A percentile compares a stretch with the other conserved stretches of the same genome.
phyloP scores from a whole-genome alignment of 2,888 invertebrate genomes.

The Yponomeuta evonymella region DNA sequence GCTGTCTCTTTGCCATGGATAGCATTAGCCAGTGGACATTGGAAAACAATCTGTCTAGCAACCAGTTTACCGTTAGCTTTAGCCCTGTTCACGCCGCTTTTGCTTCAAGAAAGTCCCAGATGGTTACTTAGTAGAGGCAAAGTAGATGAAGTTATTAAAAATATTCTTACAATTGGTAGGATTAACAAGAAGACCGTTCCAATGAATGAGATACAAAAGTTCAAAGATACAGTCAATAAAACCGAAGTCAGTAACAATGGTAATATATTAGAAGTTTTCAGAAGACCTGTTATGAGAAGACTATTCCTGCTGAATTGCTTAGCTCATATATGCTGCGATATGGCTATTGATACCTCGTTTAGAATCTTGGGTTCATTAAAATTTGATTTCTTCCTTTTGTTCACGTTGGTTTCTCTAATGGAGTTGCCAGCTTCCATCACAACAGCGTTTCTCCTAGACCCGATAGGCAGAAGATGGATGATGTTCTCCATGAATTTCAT shows the following conservation, averaged over 20 bases:
- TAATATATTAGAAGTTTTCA: constrained; percentile 18
- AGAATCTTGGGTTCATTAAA: constrained; percentile 18
- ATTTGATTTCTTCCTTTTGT: constrained; percentile 20
- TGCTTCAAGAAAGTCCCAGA: constrained; percentile 50
- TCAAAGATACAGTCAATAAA: constrained; percentile 14
- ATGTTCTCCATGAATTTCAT: constrained; percentile 6
- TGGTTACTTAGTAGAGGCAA: constrained; percentile 51
- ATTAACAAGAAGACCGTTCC: constrained; percentile 20
- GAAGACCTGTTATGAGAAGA: constrained; percentile 18
- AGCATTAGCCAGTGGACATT: constrained; percentile 20
- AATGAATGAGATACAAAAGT: constrained; percentile 19
- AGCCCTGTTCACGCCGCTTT: constrained; percentile 40
- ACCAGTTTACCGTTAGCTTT: constrained; percentile 28
- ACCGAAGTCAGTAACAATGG: constrained; percentile 6
- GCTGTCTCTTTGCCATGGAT: constrained; percentile 21
- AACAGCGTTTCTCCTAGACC: constrained; percentile 19
- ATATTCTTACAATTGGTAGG: constrained; percentile 15
- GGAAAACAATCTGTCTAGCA: constrained; percentile 19
- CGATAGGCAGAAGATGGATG: constrained; percentile 19
- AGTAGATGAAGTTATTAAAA: constrained; percentile 23
- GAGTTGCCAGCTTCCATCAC: constrained; percentile 19
- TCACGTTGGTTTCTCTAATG: constrained; percentile 18
- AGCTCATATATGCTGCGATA: constrained; percentile 17
- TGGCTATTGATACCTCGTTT: constrained; percentile 19
- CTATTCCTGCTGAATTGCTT: constrained; percentile 19